Evolutionary conservation across 2,797 vertebrate genomes (phyloP).

Genomic region (Characodon lateralis): DNA sequence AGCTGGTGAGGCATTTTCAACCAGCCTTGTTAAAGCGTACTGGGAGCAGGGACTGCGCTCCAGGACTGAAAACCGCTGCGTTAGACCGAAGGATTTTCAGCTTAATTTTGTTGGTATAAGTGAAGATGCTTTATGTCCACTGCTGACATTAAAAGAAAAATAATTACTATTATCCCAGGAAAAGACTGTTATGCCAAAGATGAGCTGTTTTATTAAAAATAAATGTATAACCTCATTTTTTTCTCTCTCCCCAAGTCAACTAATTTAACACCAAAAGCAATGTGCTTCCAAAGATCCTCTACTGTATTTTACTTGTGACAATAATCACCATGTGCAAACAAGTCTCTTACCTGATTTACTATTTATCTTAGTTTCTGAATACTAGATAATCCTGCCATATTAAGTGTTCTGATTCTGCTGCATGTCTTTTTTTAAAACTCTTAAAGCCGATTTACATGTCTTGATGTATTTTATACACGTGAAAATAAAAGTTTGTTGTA

Average conservation of each 20-base stretch:
- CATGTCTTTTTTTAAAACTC: constrained; percentile 39
- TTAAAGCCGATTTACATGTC: constrained; percentile 47
- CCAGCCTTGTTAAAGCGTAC: too few species aligned
- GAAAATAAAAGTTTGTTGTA: constrained; percentile 77
- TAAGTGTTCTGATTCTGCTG: constrained; percentile 26
- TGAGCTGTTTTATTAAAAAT: neutral
- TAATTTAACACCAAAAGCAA: constrained; percentile 28
- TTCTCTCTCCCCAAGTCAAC: neutral
- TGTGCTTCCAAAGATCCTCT: constrained; percentile 76
- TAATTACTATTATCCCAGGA: too few species aligned
- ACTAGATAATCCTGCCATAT: constrained; percentile 40
- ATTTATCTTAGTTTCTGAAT: neutral
- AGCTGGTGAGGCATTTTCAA: too few species aligned
- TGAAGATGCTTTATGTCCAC: neutral
- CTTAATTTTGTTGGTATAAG: too few species aligned
- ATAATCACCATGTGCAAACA: constrained; percentile 9
- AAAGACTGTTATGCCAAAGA: constrained; percentile 11
- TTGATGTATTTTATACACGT: constrained; percentile 81
- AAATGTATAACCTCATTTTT: neutral
- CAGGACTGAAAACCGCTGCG: too few species aligned
- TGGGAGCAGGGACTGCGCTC: too few species aligned
- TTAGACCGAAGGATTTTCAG: too few species aligned
- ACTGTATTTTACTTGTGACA: constrained; percentile 34
- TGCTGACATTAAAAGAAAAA: neutral
- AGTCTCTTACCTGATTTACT: neutral